Conservation (phyloP, 2,888 invertebrate genomes). For the Troides aeacus region DNA sequence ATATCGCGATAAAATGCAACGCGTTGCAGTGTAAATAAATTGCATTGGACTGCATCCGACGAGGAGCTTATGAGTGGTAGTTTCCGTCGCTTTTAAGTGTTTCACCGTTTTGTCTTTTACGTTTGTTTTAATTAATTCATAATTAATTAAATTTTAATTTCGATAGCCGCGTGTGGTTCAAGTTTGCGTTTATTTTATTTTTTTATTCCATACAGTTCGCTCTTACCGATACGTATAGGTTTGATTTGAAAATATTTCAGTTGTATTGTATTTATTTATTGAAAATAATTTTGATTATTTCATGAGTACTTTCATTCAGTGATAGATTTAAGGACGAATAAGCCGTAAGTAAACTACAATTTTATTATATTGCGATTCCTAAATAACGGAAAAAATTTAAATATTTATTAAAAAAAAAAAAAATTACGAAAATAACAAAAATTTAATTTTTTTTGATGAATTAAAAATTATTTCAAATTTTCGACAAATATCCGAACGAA, state of each 20-base stretch:
- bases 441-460: not conserved
- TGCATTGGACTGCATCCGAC: slow-evolving; percentile 69
- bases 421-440: not conserved
- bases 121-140: slow-evolving; percentile 44
- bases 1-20: slow-evolving; percentile 56
- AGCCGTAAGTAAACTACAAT: slow-evolving; percentile 28
- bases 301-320: not conserved
- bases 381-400: not conserved
- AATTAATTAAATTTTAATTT: slow-evolving; percentile 42
- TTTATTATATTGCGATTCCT: not conserved
- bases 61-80: slow-evolving; percentile 73
- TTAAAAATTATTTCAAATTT: not conserved
- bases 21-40: slow-evolving; percentile 74
- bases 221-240: too few relatives aligned
- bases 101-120: slow-evolving; percentile 42
- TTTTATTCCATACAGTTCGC: too few relatives aligned
- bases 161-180: slow-evolving; percentile 47
- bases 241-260: too few relatives aligned
- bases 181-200: too few relatives aligned
- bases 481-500: not conserved
- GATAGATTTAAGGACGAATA: slow-evolving; percentile 12
- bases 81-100: slow-evolving; percentile 71
- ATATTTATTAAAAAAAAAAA: too few relatives aligned
- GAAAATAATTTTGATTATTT: too few relatives aligned
- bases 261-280: too few relatives aligned